Base-by-base conservation (phyloP, 2,888 invertebrate species). In the Bimastos eiseni region DNA sequence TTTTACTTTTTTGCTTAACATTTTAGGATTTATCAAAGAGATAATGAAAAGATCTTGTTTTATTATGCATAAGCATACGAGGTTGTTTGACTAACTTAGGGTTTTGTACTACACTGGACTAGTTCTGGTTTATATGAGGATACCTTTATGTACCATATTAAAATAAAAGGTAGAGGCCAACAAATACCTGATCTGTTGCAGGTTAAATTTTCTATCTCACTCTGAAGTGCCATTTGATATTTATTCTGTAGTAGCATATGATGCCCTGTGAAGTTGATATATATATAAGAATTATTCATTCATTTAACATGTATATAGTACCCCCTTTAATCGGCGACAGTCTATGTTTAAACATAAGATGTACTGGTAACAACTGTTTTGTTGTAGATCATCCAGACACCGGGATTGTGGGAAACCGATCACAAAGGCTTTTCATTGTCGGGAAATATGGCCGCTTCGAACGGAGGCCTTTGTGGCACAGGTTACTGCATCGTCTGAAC, bases 381-480 rank as follows among this genome's bases (percentile, higher is more conserved):
- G 70, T 86, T 90, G 19, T 91, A 98, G 98, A 98, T 98, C 92
- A 97, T 98, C 93, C 98, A 98, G 96, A 98, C 98, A 0, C 98
- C 98, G 37, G 98, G 97, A 30, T 96, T 98, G 83, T 96, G 96
- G 96, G 96, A 96, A 93, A 95, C 95, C 37, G 95, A 95, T 91
- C 93, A 93, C 38, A 91, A 92, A 90, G 92, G 92, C 49, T 89
- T 92, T 36, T 92, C 92, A 0, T 33, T 92, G 37, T 90, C 90
- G 21, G 55, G 90, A 36, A 90, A 89, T 44, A 34, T 44, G 30
- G 38, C 88, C 4, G 13, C 88, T 37, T 44, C 36, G 11, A 89
- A 37, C 17, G 70, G 36, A 33, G 33, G 44, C 36, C 41, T 84
- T 36, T 91, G 91, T 41, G 49, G 84, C 84, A 24, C 83, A 6